phyloP scores from a whole-genome alignment of 2,113 vertebrate genomes.

The Phylloscopus trochilus region DNA sequence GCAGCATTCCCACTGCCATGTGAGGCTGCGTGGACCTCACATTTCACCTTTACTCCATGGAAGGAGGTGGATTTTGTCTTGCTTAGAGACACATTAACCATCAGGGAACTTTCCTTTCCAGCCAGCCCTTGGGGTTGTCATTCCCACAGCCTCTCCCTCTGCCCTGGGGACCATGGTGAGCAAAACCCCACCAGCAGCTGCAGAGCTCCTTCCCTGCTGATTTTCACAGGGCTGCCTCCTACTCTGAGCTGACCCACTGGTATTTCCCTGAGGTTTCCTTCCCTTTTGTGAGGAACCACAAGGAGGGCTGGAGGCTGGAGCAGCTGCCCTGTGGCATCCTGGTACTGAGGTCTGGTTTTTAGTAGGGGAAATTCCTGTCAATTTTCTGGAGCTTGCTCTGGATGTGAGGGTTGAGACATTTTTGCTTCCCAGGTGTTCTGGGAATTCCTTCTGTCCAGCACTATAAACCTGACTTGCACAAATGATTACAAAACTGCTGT shows the following conservation, averaged over 20 bases:
- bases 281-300: neutral
- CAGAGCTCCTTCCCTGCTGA: neutral
- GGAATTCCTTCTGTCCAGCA: neutral
- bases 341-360: neutral
- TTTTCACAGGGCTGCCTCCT: neutral
- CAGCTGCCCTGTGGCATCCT: neutral
- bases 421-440: neutral
- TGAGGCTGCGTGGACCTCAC: neutral
- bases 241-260: neutral
- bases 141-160: neutral
- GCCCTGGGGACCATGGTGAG: neutral
- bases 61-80: neutral
- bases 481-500: conserved; percentile 7
- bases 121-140: neutral
- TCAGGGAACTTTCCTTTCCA: neutral
- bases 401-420: neutral
- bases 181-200: neutral
- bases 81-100: neutral
- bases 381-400: neutral
- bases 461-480: conserved; percentile 21
- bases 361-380: neutral
- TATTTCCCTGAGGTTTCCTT: neutral
- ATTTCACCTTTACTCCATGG: neutral
- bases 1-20: neutral
- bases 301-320: neutral